Base-by-base conservation (phyloP, 2,113 vertebrate species). In the Ibidorhyncha struthersii region DNA sequence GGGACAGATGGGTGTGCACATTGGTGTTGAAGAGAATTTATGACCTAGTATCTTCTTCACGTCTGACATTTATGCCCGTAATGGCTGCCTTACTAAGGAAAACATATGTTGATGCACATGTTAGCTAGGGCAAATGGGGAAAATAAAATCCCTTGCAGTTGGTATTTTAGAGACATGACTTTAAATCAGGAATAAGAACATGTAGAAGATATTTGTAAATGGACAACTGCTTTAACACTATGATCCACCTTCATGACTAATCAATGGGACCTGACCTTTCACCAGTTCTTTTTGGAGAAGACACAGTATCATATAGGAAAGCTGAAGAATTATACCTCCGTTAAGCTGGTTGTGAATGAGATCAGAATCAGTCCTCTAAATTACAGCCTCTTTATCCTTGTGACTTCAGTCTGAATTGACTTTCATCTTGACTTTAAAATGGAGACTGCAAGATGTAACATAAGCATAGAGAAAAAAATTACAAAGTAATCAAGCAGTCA, bases 401-500 rank as follows among this genome's bases (percentile, higher is more conserved):
- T 69, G 73, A 73, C 53, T 86, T 96, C 29, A 36, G 16, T n/a
- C 45, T 88, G 59, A 90, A 80, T 38, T 90, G 81, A 87, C 89
- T 94, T 96, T 90, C 58, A 81, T 85, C 87, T 67, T 91, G 78
- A 80, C 81, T 93, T 94, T 91, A 78, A 94, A 96, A 93, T 80
- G 38, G 29, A 90, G 67, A 81, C 47, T 71, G 38, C 21, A 73
- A 77, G 77, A 91, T 25, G 79, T 41, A 85, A 65, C 43, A 69
- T 82, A 94, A 80, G 58, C 14, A 34, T 11, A 82, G 26, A 58
- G 47, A 21, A 89, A 82, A 55, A 86, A 82, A 23, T 7, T 43
- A 40, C 26, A 34, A 82, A 72, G 12, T 53, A 88, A 91, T 84
- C 63, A 82, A 80, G 52, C 16, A 90, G 74, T 94, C 86, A 55